These are phyloP conservation scores for Coelopa pilipes DNA, from an alignment of 2,888 invertebrate species.

Conservation along the genomic window DNA sequence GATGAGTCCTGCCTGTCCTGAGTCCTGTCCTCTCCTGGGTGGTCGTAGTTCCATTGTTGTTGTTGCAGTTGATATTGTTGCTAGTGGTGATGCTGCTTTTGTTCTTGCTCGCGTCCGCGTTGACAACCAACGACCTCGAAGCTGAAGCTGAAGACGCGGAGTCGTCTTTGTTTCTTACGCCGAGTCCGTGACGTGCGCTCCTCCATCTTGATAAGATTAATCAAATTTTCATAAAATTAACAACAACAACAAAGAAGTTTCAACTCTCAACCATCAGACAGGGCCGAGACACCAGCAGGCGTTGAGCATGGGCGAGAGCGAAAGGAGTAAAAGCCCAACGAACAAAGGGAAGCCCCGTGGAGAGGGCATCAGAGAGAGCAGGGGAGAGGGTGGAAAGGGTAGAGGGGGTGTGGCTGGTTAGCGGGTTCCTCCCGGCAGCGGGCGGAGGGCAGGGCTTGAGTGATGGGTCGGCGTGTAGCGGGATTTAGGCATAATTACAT, in stretches of 20 bases:
- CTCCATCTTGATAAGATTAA: slow-evolving; percentile 65
- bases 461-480: slow-evolving; percentile 33
- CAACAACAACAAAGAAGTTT: slow-evolving; percentile 36
- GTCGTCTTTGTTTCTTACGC: slow-evolving; percentile 6
- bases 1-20: no score
- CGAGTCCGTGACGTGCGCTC: slow-evolving; percentile 7
- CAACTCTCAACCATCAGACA: slow-evolving; percentile 18
- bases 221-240: slow-evolving; percentile 66
- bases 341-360: slow-evolving; percentile 40
- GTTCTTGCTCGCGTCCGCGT: slow-evolving; percentile 19
- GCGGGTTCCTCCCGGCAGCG: background rate
- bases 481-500: slow-evolving; percentile 41
- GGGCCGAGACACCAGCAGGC: background rate
- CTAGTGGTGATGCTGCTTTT: background rate
- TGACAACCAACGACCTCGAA: background rate
- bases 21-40: no score
- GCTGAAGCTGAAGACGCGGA: no score
- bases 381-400: background rate
- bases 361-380: slow-evolving; percentile 12
- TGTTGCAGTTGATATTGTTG: slow-evolving; percentile 7
- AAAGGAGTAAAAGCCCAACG: background rate
- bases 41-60: background rate
- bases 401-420: background rate
- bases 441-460: no score
- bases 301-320: background rate